phyloP scores from a whole-genome alignment of 2,797 vertebrate genomes.

The Megaceryle alcyon region DNA sequence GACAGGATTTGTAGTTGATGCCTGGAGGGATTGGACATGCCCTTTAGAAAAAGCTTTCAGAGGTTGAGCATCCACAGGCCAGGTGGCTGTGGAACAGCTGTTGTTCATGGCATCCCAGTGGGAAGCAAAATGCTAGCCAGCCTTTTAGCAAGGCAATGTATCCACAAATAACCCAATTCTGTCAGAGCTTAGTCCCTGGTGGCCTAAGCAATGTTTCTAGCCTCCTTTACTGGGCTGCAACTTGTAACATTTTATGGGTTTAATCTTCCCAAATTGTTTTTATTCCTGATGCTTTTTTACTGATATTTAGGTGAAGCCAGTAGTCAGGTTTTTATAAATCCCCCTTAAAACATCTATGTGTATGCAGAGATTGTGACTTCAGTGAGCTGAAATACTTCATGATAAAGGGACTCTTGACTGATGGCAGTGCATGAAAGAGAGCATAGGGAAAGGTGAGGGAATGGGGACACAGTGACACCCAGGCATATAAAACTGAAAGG shows the following conservation, averaged over 20 bases:
- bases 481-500: background rate
- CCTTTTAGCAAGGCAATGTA: background rate
- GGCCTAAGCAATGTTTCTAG: background rate
- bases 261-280: background rate
- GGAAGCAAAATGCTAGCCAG: background rate
- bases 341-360: rapidly evolving
- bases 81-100: background rate
- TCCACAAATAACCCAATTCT: background rate
- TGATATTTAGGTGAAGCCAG: background rate
- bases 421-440: background rate
- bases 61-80: background rate
- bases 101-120: background rate
- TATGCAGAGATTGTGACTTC: background rate
- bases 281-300: background rate
- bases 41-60: background rate
- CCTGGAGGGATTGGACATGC: background rate
- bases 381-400: background rate
- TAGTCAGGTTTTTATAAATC: background rate
- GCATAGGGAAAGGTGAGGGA: background rate
- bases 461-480: background rate
- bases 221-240: background rate
- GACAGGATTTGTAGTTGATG: background rate
- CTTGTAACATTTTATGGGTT: background rate
- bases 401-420: background rate
- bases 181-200: background rate